These are phyloP conservation scores for Buathra laborator DNA, from an alignment of 2,888 invertebrate genomes.

Conservation along the genomic window DNA sequence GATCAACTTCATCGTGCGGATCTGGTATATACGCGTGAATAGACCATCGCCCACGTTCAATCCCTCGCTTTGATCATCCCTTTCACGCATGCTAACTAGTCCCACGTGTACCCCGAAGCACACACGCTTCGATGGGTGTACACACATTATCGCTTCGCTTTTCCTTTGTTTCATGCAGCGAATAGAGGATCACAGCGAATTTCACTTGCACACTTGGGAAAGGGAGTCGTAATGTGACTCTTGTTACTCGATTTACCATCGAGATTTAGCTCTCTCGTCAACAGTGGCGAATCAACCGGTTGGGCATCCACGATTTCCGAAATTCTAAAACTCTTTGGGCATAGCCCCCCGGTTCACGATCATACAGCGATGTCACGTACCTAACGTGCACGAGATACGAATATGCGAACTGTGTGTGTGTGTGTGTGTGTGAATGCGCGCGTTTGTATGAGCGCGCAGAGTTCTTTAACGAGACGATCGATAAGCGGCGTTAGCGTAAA, in stretches of 20 bases:
- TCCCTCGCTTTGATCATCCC: constrained; percentile 28
- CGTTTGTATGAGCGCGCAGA: not conserved
- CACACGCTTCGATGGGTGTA: constrained; percentile 17
- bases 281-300: not conserved
- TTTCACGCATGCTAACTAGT: constrained; percentile 50
- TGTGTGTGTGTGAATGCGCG: not conserved
- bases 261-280: not conserved
- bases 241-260: not conserved
- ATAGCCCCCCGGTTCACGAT: not conserved
- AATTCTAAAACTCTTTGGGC: constrained; percentile 3
- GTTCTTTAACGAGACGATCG: constrained; percentile 21
- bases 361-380: not conserved
- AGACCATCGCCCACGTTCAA: not conserved
- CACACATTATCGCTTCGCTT: constrained; percentile 43
- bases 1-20: constrained; percentile 25
- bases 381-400: constrained; percentile 5
- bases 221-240: not conserved
- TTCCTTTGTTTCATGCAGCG: constrained; percentile 24
- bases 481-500: constrained; percentile 5
- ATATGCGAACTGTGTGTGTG: not conserved
- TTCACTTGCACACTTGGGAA: not conserved
- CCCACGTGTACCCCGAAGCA: constrained; percentile 2
- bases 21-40: not conserved
- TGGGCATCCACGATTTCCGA: not conserved
- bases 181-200: not conserved